A percentile compares a stretch with the other conserved stretches of the same genome.
phyloP scores from a whole-genome alignment of 2,797 vertebrate species.

The Calcarius lapponicus region DNA sequence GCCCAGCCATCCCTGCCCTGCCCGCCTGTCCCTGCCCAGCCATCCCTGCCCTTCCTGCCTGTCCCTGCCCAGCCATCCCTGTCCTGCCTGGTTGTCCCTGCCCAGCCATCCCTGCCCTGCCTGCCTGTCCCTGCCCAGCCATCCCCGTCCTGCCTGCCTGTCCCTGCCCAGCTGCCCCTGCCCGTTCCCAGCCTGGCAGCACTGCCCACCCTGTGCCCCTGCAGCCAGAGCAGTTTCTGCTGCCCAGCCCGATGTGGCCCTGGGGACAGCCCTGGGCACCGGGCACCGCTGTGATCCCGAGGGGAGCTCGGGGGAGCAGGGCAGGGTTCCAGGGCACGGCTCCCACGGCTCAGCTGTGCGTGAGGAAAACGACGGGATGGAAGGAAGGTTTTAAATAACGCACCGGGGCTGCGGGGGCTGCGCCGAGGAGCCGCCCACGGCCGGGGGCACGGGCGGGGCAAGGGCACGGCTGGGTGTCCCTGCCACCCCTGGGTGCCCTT shows the following conservation, averaged over 20 bases:
- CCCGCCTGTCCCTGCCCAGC: no score
- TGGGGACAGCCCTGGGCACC: not conserved
- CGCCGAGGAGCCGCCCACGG: not conserved
- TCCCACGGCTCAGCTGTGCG: not conserved
- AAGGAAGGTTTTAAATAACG: not conserved
- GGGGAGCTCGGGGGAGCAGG: not conserved
- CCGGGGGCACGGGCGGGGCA: not conserved
- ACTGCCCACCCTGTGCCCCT: no score
- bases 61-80: no score
- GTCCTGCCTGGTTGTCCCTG: no score
- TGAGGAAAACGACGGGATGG: not conserved
- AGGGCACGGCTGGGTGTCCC: not conserved
- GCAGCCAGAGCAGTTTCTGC: no score
- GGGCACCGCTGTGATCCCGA: not conserved
- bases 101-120: no score
- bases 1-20: no score
- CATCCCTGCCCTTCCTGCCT: no score
- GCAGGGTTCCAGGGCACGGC: not conserved
- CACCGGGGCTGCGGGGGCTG: not conserved
- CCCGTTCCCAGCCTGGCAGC: no score
- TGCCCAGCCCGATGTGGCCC: not conserved
- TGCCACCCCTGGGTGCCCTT: not conserved
- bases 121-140: no score
- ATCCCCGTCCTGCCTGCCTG: no score
- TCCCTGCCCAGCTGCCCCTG: no score